Conservation (phyloP, 2,888 invertebrate species). For the Notodromas monacha region DNA sequence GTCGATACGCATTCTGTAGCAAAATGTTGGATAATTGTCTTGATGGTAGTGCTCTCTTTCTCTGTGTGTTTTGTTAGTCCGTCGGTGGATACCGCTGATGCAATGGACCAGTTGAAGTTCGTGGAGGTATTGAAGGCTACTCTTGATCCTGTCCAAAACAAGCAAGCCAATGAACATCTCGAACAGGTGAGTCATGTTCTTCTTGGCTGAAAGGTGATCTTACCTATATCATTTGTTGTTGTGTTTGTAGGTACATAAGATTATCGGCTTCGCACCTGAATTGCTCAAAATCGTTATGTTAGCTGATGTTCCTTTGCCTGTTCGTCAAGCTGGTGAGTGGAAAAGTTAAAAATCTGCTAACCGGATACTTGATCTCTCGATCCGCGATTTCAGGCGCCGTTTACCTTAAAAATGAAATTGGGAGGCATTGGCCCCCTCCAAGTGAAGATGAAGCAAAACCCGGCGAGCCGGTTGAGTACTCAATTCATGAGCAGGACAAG, state of each 20-base stretch:
- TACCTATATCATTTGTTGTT: no score
- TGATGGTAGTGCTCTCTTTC: no score
- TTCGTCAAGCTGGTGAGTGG: slow-evolving; percentile 47
- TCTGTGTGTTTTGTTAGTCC: no score
- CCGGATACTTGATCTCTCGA: not conserved
- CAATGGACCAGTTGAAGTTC: no score
- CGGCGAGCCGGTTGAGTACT: slow-evolving; percentile 39
- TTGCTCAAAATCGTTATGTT: slow-evolving; percentile 76
- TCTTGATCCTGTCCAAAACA: no score
- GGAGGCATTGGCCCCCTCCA: slow-evolving; percentile 58
- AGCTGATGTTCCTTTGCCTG: slow-evolving; percentile 54
- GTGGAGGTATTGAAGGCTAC: no score
- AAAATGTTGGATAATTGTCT: no score
- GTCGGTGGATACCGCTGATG: no score
- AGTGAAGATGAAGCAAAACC: slow-evolving; percentile 30
- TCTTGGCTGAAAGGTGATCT: no score
- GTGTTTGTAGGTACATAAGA: slow-evolving; percentile 55
- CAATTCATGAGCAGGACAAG: slow-evolving; percentile 80
- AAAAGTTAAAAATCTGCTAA: not conserved
- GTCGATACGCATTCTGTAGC: no score
- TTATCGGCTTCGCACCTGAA: slow-evolving; percentile 78
- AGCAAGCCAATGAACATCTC: no score
- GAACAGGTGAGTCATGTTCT: no score
- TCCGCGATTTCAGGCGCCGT: slow-evolving; percentile 29
- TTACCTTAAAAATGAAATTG: slow-evolving; percentile 75